Conservation (phyloP, 2,888 invertebrate species). For the Tetranychus truncatus region DNA sequence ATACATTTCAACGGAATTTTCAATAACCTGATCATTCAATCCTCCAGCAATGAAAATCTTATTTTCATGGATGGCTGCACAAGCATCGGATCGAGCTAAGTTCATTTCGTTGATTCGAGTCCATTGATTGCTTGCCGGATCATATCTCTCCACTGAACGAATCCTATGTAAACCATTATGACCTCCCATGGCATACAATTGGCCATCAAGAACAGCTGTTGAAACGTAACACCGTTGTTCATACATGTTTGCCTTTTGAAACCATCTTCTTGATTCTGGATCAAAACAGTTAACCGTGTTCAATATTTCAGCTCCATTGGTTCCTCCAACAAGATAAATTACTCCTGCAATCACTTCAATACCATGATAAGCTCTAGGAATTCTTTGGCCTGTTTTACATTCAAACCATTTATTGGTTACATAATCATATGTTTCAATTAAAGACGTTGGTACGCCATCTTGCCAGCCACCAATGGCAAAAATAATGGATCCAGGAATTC, state of each 20-base stretch:
- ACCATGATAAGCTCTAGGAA: constrained; percentile 20
- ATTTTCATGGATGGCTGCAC: constrained; percentile 48
- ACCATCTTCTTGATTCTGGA: constrained; percentile 32
- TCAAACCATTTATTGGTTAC: constrained; percentile 50
- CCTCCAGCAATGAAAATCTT: constrained; percentile 59
- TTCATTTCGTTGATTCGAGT: constrained; percentile 36
- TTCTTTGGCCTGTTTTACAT: background rate
- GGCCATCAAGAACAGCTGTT: constrained; percentile 35
- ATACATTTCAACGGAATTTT: constrained; percentile 54
- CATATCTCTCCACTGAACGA: constrained; percentile 32
- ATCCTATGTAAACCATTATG: constrained; percentile 34
- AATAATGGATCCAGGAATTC: constrained; percentile 42
- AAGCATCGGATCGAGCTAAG: constrained; percentile 53
- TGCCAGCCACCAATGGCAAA: constrained; percentile 42
- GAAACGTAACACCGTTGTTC: constrained; percentile 45
- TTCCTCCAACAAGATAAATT: constrained; percentile 38
- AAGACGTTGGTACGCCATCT: constrained; percentile 57
- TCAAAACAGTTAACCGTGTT: constrained; percentile 34
- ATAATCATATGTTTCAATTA: constrained; percentile 37
- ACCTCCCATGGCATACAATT: constrained; percentile 34
- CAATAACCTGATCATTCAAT: constrained; percentile 56
- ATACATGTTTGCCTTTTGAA: constrained; percentile 36
- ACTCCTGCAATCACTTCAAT: constrained; percentile 28
- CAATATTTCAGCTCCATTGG: constrained; percentile 35
- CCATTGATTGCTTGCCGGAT: constrained; percentile 33